phyloP scores from a whole-genome alignment of 2,797 vertebrate genomes.

The Enteromius viviparus region DNA sequence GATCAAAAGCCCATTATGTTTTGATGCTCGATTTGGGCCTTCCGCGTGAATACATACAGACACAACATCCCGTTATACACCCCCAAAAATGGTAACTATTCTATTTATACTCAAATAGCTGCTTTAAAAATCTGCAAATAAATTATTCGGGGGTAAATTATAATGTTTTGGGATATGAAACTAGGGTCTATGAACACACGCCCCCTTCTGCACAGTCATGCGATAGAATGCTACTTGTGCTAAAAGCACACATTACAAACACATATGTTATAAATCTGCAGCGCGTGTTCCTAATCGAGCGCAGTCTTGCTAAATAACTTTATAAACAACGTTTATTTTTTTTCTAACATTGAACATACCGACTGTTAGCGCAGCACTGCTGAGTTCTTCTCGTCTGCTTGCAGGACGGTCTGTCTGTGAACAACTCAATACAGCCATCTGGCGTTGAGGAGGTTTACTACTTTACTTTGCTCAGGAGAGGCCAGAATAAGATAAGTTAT shows the following conservation, averaged over 20 bases:
- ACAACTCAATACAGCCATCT: constrained; percentile 43
- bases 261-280: neutral
- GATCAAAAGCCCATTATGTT: neutral
- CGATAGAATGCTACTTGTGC: neutral
- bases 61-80: neutral
- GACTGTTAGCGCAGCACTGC: constrained; percentile 39
- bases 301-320: neutral
- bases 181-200: neutral
- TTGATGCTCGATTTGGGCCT: neutral
- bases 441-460: neutral
- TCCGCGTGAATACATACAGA: neutral
- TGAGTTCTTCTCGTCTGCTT: constrained; percentile 5
- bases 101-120: neutral
- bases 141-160: neutral
- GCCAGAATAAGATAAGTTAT: neutral
- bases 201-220: neutral
- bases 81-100: neutral
- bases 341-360: constrained; percentile 8
- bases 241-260: neutral
- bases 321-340: neutral
- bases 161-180: neutral
- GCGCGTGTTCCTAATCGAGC: no score
- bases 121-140: neutral
- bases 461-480: neutral
- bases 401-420: neutral